Base-by-base conservation (phyloP, 2,888 invertebrate genomes). In the Cosmorhoe ocellata region DNA sequence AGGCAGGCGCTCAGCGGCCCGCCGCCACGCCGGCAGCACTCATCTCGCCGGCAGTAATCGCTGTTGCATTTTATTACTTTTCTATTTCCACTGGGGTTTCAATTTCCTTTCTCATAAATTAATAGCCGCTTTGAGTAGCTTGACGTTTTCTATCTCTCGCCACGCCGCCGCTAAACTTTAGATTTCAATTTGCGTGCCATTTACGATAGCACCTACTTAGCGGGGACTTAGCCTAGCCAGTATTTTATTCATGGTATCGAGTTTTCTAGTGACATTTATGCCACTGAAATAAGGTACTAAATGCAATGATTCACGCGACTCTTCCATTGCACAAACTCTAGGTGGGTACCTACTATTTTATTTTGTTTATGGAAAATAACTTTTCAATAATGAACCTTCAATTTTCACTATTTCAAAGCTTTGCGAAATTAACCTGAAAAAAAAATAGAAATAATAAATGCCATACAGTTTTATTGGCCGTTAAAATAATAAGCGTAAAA, bases 21-120 rank as follows among this genome's bases (percentile, higher is more conserved):
- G 56, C 53, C 59, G 61, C 58, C 59, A 18, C n/a, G n/a, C n/a
- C n/a, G 59, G 61, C 68, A 60, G 72, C 73, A 81, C 83, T 87
- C 85, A 81, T 86, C 87, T 79, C 75, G 81, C 82, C 18, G 6
- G 24, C 24, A 24, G 24, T 24, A 84, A 85, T 85, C 81, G 81
- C 81, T 86, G 84, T 86, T 84, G 87, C 87, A 88, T 90, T 89
- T 89, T 89, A 89, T 89, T 90, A 88, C 89, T 89, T 87, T 89
- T 87, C 85, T 83, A 90, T 90, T 88, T 88, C 89, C 90, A 81
- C 76, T 82, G 86, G 81, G 88, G 83, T 86, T 89, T 88, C 88
- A 84, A 89, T 90, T 87, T 89, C 89, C 88, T 82, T 81, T 82
- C 82, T 81, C 79, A 86, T 89, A 89, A 24, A 90, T 89, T 89